Conservation (phyloP, 2,888 invertebrate species). For the Heliconius aoede region DNA sequence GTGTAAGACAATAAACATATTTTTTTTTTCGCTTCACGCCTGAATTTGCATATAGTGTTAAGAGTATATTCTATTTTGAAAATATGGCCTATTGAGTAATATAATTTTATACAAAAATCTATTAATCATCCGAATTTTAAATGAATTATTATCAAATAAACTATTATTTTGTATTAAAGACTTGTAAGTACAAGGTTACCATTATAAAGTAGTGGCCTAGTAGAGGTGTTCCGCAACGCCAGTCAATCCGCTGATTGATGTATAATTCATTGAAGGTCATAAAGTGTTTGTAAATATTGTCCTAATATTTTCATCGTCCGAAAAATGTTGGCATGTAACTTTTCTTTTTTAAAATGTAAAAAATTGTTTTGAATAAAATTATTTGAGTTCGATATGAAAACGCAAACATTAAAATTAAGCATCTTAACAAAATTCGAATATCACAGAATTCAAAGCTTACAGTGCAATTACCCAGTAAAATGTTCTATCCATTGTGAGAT, state of each 20-base stretch:
- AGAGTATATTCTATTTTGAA: too few relatives aligned
- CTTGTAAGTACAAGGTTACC: neutral
- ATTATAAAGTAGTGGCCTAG: constrained; percentile 7
- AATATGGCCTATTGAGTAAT: too few relatives aligned
- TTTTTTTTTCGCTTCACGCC: too few relatives aligned
- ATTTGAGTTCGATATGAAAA: neutral
- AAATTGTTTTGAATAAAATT: neutral
- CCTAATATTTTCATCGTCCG: neutral
- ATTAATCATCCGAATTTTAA: neutral
- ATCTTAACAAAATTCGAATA: neutral
- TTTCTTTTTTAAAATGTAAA: too few relatives aligned
- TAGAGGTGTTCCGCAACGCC: neutral
- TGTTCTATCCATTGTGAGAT: constrained; percentile 31
- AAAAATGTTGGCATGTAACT: neutral
- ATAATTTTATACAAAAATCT: too few relatives aligned
- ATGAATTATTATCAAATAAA: neutral
- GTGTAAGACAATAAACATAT: too few relatives aligned
- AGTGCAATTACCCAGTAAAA: constrained; percentile 9
- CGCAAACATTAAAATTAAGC: neutral
- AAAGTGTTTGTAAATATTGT: constrained; percentile 9
- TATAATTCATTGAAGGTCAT: constrained; percentile 22
- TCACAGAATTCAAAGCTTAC: neutral
- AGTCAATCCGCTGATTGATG: constrained; percentile 11
- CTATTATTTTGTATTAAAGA: neutral
- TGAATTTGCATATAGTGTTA: too few relatives aligned